Conservation (phyloP, 2,888 invertebrate genomes). For the Parnassius mnemosyne region DNA sequence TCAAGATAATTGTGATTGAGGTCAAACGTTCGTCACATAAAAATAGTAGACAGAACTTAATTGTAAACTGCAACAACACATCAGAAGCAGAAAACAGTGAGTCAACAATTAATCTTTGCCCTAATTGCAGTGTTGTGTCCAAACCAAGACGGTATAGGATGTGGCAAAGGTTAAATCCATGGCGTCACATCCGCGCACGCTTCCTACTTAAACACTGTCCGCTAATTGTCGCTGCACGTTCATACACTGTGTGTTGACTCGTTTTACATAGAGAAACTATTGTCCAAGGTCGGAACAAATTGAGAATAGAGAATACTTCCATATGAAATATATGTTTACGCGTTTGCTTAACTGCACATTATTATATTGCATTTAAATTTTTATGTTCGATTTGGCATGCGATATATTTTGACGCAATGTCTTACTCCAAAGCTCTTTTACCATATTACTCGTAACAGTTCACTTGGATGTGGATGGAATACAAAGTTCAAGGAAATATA, state of each 20-base stretch:
- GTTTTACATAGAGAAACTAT: constrained; percentile 1
- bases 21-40: not conserved
- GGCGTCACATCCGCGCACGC: constrained; percentile 71
- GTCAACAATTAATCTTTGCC: constrained; percentile 51
- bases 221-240: constrained; percentile 62
- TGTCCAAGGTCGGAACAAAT: constrained; percentile 20
- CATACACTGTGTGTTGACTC: constrained; percentile 39
- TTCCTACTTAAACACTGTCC: constrained; percentile 66
- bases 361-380: no score
- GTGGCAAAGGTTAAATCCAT: constrained; percentile 77
- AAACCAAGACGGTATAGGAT: constrained; percentile 71
- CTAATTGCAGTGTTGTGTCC: constrained; percentile 48
- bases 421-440: no score
- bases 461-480: no score
- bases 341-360: no score
- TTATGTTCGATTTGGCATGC: no score
- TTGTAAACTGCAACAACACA: constrained; percentile 10
- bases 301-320: not conserved
- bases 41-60: not conserved
- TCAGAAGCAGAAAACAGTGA: constrained; percentile 35
- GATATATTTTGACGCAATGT: no score
- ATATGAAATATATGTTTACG: no score
- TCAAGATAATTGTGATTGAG: no score
- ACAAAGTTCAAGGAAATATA: no score
- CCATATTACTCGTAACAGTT: no score